Evolutionary conservation across 1,140 invertebrate genomes (phyloP).

Genomic region (Drosophila sechellia): DNA sequence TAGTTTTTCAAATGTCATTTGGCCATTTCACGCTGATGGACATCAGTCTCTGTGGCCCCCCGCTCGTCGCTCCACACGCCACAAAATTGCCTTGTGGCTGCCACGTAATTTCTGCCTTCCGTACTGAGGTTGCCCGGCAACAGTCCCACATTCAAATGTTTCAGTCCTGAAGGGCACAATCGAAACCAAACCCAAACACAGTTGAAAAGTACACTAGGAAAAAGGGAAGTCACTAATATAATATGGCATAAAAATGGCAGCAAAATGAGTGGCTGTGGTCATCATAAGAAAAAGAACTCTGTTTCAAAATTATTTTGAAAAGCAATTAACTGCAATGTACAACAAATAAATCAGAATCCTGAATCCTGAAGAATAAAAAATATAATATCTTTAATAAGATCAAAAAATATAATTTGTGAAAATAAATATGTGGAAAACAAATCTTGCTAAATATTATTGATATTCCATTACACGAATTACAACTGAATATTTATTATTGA

Average conservation of each 20-base stretch:
- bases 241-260: too few species aligned
- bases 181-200: conserved; percentile 2
- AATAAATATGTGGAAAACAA: not conserved
- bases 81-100: conserved; percentile 43
- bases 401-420: not conserved
- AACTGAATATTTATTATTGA: too few species aligned
- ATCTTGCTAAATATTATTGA: too few species aligned
- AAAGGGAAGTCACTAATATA: not conserved
- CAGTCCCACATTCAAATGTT: conserved; percentile 23
- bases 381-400: not conserved
- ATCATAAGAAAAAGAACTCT: too few species aligned
- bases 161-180: conserved; percentile 24
- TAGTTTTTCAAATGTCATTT: conserved; percentile 79
- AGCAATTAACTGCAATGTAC: too few species aligned
- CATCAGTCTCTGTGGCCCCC: conserved; percentile 28
- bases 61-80: not conserved
- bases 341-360: not conserved
- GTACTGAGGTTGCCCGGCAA: conserved; percentile 15
- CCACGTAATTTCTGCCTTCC: conserved; percentile 49
- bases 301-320: too few species aligned
- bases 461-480: too few species aligned
- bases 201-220: conserved; percentile 1
- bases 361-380: too few species aligned
- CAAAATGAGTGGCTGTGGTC: too few species aligned
- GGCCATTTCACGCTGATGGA: conserved; percentile 77